Conservation (phyloP, 2,113 vertebrate genomes). For the Laticauda colubrina region DNA sequence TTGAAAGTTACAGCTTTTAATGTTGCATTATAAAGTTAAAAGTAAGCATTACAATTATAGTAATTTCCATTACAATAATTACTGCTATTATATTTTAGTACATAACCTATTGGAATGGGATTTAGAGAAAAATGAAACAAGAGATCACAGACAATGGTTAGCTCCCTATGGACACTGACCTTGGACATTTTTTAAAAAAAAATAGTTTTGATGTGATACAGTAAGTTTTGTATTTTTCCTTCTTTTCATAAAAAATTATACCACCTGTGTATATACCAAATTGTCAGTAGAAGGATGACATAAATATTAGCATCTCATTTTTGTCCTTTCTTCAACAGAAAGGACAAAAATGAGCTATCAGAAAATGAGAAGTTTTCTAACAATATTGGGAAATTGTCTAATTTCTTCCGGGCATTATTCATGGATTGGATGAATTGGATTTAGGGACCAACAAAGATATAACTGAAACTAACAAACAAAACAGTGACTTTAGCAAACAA, state of each 20-base stretch:
- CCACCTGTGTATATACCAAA: not conserved
- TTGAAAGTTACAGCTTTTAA: not conserved
- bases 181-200: not conserved
- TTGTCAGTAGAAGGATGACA: not conserved
- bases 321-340: not conserved
- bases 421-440: conserved; percentile 29
- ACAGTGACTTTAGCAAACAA: conserved; percentile 24
- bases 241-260: not conserved
- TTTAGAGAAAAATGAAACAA: not conserved
- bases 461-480: conserved; percentile 17
- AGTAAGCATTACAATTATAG: not conserved
- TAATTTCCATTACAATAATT: not conserved
- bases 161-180: not conserved
- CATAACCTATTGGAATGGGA: not conserved
- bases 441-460: conserved; percentile 11
- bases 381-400: not conserved
- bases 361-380: not conserved
- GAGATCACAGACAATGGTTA: not conserved
- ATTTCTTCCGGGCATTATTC: not conserved
- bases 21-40: not conserved
- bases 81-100: not conserved
- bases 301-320: not conserved
- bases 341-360: not conserved
- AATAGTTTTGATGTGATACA: not conserved
- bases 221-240: not conserved